Conservation (phyloP, 2,113 vertebrate species). For the Stomatorhinus ivindoensis region DNA sequence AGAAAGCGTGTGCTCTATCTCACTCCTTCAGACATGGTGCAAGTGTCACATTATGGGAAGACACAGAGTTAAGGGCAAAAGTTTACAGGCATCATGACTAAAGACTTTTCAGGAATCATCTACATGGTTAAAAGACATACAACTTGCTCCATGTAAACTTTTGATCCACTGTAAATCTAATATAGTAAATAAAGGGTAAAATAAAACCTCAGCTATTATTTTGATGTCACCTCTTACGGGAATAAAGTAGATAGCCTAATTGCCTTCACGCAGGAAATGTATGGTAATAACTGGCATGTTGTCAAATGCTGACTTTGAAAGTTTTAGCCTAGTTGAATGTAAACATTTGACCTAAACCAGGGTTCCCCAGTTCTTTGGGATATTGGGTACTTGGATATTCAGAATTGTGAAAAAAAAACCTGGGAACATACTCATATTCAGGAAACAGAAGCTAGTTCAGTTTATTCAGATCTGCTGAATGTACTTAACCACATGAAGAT, state of each 20-base stretch:
- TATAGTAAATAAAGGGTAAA: not conserved
- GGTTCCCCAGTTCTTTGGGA: too few relatives aligned
- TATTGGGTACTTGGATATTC: not conserved
- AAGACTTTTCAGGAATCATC: not conserved
- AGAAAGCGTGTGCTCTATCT: not conserved
- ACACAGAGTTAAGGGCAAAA: not conserved
- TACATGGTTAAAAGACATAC: not conserved
- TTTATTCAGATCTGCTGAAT: not conserved
- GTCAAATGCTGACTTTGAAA: not conserved
- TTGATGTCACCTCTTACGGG: not conserved
- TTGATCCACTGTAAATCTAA: not conserved
- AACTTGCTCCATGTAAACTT: not conserved
- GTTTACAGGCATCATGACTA: not conserved
- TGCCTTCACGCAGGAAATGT: not conserved
- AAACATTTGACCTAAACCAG: too few relatives aligned
- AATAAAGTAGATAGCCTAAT: not conserved
- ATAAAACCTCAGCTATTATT: not conserved
- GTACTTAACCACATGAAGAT: not conserved
- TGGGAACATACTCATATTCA: not conserved
- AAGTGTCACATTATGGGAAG: not conserved
- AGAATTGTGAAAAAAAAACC: not conserved
- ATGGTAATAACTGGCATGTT: not conserved
- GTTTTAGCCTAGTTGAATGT: not conserved
- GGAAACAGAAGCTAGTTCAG: not conserved
- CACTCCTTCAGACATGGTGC: not conserved